Percentiles rank a stretch among this genome's conserved stretches.
Evolutionary conservation across 2,113 vertebrate species (phyloP).

Genomic region (Cyanistes caeruleus): DNA sequence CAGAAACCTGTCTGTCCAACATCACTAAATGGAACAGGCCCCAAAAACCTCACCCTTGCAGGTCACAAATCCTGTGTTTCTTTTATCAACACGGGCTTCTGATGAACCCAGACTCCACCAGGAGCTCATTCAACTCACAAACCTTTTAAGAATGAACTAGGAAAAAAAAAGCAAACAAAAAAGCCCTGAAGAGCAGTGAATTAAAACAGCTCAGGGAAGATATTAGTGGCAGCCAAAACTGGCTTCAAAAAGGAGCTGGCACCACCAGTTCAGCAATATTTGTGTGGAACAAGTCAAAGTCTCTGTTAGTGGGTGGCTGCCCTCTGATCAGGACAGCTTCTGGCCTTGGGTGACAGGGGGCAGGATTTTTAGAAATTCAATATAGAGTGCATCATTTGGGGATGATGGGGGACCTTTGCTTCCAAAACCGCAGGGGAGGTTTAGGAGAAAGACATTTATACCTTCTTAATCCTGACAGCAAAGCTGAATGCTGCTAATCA

Average conservation of each 20-base stretch:
- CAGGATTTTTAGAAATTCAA: background rate
- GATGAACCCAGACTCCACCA: background rate
- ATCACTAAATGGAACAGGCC: background rate
- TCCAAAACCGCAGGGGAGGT: background rate
- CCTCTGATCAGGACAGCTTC: background rate
- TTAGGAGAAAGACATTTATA: background rate
- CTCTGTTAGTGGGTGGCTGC: background rate
- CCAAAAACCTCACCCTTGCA: background rate
- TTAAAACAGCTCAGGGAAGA: background rate
- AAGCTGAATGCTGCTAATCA: background rate
- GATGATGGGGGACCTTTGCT: background rate
- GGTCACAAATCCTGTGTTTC: background rate
- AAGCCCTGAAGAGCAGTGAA: background rate
- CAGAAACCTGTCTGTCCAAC: background rate
- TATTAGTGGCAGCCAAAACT: background rate
- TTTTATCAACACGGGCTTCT: background rate
- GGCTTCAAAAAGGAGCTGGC: background rate
- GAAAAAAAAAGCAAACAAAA: background rate
- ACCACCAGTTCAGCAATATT: background rate
- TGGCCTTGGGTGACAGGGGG: accelerated
- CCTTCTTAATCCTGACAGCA: background rate
- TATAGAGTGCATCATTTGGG: accelerated
- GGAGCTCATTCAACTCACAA: background rate
- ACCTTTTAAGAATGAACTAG: background rate
- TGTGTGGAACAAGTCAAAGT: background rate